These are phyloP conservation scores for Lindbergichthys nudifrons DNA, from an alignment of 2,797 vertebrate species.

Conservation along the genomic window DNA sequence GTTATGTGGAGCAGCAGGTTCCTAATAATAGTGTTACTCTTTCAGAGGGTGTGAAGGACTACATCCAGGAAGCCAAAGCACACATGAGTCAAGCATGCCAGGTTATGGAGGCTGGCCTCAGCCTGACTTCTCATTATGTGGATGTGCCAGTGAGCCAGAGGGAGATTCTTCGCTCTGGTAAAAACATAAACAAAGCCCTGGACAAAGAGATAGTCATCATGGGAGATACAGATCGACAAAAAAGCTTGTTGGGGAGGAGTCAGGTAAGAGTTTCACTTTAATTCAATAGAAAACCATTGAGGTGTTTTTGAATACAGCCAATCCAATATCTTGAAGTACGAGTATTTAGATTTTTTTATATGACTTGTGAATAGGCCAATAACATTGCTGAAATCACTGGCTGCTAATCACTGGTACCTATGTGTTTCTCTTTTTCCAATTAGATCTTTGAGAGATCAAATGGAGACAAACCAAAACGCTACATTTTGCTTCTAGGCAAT, in stretches of 20 bases:
- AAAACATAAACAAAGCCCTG: slow-evolving; percentile 81
- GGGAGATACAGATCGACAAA: slow-evolving; percentile 82
- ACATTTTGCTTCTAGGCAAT: slow-evolving; percentile 87
- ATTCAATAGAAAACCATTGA: not conserved
- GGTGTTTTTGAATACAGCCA: not conserved
- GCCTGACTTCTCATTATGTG: slow-evolving; percentile 82
- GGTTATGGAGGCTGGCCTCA: slow-evolving; percentile 67
- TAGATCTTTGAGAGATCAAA: slow-evolving; percentile 71
- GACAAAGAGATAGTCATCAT: slow-evolving; percentile 87
- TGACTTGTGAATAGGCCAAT: not conserved
- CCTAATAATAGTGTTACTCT: not conserved
- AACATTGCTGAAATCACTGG: not conserved
- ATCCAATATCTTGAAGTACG: not conserved
- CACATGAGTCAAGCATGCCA: slow-evolving; percentile 74
- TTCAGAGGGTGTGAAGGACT: slow-evolving; percentile 85
- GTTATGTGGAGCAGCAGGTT: not conserved
- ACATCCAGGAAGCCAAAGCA: slow-evolving; percentile 76
- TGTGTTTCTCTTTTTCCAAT: slow-evolving; percentile 9
- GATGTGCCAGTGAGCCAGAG: slow-evolving; percentile 81
- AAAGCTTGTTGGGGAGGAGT: slow-evolving; percentile 60
- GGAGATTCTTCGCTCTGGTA: slow-evolving; percentile 80
- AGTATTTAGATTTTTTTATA: not conserved
- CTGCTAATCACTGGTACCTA: not conserved
- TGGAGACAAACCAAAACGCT: slow-evolving; percentile 77
- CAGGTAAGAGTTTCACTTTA: slow-evolving; percentile 70